Conservation (phyloP, 2,113 vertebrate species). For the Agapornis roseicollis region DNA sequence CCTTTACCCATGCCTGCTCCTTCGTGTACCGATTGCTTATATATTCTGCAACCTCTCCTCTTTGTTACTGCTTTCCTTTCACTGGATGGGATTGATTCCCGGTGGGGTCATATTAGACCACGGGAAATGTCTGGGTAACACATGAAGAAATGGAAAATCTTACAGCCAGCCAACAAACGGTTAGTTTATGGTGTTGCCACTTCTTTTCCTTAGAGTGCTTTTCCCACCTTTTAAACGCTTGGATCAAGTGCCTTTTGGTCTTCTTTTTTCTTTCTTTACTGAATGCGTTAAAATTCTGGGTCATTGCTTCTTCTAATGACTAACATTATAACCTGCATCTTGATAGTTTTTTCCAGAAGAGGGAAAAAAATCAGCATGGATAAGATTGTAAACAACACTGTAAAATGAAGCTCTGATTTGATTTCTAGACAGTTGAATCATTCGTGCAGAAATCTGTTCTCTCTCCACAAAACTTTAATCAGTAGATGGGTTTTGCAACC, state of each 20-base stretch:
- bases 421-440: not conserved
- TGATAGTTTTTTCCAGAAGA: not conserved
- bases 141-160: conserved; percentile 99
- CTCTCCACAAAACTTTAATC: conserved; percentile 7
- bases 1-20: conserved; percentile 64
- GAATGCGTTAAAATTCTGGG: not conserved
- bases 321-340: conserved; percentile 9
- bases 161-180: conserved; percentile 92
- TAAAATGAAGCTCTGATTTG: not conserved
- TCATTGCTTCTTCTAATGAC: not conserved
- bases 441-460: not conserved
- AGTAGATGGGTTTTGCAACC: not conserved
- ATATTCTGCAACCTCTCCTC: conserved; percentile 80
- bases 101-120: conserved; percentile 87
- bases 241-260: conserved; percentile 39
- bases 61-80: conserved; percentile 78
- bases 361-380: not conserved
- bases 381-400: not conserved
- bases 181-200: conserved; percentile 81
- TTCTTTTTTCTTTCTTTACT: not conserved
- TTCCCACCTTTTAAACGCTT: not conserved
- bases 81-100: conserved; percentile 79
- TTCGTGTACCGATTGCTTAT: conserved; percentile 71
- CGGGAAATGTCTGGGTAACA: conserved; percentile 99
- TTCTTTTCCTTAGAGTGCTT: conserved; percentile 13